These are phyloP conservation scores for Dallia pectoralis DNA, from an alignment of 2,797 vertebrate genomes.

Conservation along the genomic window DNA sequence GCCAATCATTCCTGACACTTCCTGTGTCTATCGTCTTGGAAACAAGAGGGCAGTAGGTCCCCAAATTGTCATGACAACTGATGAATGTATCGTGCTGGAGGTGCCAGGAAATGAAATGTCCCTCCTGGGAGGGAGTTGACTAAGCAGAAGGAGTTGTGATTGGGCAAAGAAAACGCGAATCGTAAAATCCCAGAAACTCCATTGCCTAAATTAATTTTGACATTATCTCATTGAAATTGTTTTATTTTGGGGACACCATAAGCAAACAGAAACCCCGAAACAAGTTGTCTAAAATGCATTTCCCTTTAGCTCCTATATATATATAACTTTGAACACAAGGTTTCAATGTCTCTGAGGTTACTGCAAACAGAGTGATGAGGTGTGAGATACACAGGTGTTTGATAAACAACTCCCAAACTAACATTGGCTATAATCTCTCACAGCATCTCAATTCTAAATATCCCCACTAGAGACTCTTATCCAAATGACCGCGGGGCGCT, in stretches of 20 bases:
- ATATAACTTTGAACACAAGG: background rate
- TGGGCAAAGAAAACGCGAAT: slow-evolving; percentile 27
- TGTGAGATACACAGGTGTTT: background rate
- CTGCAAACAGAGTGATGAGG: background rate
- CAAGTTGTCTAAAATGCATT: slow-evolving; percentile 26
- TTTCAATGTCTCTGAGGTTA: slow-evolving; percentile 11
- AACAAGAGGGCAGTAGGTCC: slow-evolving; percentile 14
- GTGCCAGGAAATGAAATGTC: slow-evolving; percentile 9
- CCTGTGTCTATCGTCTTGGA: slow-evolving; percentile 23
- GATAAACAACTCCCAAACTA: background rate
- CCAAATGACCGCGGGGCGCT: slow-evolving; percentile 50
- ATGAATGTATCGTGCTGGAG: slow-evolving; percentile 58
- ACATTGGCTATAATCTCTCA: background rate
- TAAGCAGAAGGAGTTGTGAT: background rate
- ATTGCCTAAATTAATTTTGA: slow-evolving; percentile 24
- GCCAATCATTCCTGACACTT: slow-evolving; percentile 23
- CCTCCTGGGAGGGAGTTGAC: background rate
- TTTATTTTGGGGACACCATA: slow-evolving; percentile 50
- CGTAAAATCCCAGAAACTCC: slow-evolving; percentile 56
- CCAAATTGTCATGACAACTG: slow-evolving; percentile 24
- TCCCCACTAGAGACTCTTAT: slow-evolving; percentile 41
- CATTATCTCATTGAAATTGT: slow-evolving; percentile 40
- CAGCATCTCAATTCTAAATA: background rate
- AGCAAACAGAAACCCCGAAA: slow-evolving; percentile 16
- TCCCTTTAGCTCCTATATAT: slow-evolving; percentile 6